A percentile compares a stretch with the other conserved stretches of the same genome.
phyloP scores from a whole-genome alignment of 2,113 vertebrate species.

The Lepus europaeus region DNA sequence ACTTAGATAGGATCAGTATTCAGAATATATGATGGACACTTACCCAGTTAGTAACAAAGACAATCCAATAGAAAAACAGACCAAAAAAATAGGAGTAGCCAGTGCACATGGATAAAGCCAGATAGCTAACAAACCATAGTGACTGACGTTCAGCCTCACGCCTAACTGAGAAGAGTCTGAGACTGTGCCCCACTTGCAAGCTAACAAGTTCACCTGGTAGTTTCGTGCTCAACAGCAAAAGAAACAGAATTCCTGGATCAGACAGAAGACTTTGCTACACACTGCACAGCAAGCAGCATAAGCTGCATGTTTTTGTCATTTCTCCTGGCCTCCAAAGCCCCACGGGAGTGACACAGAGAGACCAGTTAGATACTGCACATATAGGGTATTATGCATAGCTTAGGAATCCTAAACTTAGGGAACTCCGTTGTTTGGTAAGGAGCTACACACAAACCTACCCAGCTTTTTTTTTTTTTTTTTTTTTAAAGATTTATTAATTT shows the following conservation, averaged over 20 bases:
- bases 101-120: background rate
- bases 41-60: background rate
- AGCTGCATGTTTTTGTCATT: background rate
- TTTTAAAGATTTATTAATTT: no score
- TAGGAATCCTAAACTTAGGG: background rate
- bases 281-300: background rate
- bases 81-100: background rate
- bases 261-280: background rate
- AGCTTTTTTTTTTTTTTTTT: no score
- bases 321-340: background rate
- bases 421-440: background rate
- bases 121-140: background rate
- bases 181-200: background rate
- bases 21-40: background rate
- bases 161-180: background rate
- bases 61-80: constrained; percentile 10
- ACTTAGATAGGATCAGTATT: background rate
- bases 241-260: background rate
- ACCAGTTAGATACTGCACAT: background rate
- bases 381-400: background rate
- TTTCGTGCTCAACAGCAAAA: background rate
- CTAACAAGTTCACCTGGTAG: background rate
- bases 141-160: background rate
- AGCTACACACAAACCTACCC: background rate
- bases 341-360: background rate